Conservation (phyloP, 2,113 vertebrate species). For the Nymphicus hollandicus region DNA sequence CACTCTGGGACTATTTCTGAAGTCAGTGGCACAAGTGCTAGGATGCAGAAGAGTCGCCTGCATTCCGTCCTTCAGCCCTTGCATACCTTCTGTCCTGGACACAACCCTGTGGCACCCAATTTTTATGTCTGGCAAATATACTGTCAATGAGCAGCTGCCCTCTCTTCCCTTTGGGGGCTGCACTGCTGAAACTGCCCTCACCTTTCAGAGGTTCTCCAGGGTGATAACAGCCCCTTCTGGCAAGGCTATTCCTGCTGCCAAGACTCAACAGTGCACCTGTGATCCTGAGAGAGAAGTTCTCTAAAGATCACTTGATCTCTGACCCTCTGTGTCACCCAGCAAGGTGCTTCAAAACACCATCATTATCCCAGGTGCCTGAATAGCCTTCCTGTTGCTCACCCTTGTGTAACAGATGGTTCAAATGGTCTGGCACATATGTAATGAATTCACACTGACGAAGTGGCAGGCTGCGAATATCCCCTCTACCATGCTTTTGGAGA, state of each 20-base stretch:
- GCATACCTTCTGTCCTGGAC: background rate
- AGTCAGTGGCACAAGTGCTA: background rate
- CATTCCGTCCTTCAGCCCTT: background rate
- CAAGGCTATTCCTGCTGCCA: background rate
- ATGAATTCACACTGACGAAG: background rate
- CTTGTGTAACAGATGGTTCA: slow-evolving; percentile 31
- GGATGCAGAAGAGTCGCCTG: background rate
- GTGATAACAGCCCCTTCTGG: background rate
- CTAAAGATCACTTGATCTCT: background rate
- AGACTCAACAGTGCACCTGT: background rate
- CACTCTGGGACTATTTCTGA: background rate
- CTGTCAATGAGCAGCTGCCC: background rate
- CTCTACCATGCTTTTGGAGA: background rate
- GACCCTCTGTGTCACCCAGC: background rate
- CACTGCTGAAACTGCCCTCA: background rate
- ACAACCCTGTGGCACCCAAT: background rate
- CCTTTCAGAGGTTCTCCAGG: background rate
- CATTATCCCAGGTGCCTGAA: background rate
- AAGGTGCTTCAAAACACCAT: background rate
- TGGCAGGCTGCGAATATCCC: slow-evolving; percentile 36
- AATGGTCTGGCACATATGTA: background rate
- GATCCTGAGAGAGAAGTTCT: background rate
- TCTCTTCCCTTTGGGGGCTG: background rate
- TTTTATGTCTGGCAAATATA: background rate
- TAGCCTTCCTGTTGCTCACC: background rate